These are phyloP conservation scores for Nerophis ophidion DNA, from an alignment of 2,113 vertebrate species.

Conservation along the genomic window DNA sequence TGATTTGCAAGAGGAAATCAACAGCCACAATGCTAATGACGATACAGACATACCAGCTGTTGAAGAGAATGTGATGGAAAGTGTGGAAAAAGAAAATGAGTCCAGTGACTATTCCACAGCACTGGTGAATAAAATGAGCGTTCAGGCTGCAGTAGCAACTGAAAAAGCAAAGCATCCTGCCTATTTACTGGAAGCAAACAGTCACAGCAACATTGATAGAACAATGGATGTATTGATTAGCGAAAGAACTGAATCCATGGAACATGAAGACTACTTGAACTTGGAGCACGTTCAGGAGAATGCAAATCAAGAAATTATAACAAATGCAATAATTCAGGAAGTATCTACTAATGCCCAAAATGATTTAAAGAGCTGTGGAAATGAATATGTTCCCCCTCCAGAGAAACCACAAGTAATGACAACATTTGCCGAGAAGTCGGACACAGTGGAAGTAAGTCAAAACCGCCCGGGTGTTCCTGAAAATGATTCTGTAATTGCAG, in stretches of 20 bases:
- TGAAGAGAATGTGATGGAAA: constrained; percentile 7
- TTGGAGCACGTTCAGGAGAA: neutral
- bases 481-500: constrained; percentile 6
- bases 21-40: constrained; percentile 10
- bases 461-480: constrained; percentile 1
- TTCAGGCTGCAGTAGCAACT: neutral
- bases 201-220: constrained; percentile 10
- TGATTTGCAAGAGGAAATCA: constrained; percentile 9
- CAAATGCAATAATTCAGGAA: neutral
- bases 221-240: neutral
- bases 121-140: constrained; percentile 8
- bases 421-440: constrained; percentile 10
- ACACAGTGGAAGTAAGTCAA: constrained; percentile 1
- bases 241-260: constrained; percentile 8
- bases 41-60: constrained; percentile 1
- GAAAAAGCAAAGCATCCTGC: constrained; percentile 10
- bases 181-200: constrained; percentile 16
- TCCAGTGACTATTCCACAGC: constrained; percentile 3
- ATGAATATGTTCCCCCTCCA: constrained; percentile 5
- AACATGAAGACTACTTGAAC: constrained; percentile 16
- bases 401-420: constrained; percentile 14
- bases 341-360: neutral
- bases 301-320: neutral
- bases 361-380: constrained; percentile 1
- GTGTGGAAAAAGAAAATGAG: constrained; percentile 6